phyloP scores from a whole-genome alignment of 2,888 invertebrate genomes.

The Ramazzottius varieornatus region DNA sequence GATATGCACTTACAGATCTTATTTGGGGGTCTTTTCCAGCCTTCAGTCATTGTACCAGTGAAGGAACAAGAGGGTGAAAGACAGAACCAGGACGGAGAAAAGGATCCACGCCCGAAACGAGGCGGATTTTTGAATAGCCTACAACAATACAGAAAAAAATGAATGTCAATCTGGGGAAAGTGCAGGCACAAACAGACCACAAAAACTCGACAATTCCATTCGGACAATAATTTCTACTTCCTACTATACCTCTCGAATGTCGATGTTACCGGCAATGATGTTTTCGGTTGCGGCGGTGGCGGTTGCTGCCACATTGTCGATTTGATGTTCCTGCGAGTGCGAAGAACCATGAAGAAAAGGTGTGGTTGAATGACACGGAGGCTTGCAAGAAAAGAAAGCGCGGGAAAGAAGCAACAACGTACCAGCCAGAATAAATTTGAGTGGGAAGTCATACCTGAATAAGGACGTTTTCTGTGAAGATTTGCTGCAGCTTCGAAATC shows the following conservation, averaged over 20 bases:
- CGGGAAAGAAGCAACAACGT: background rate
- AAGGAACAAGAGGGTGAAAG: conserved; percentile 73
- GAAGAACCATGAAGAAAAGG: no score
- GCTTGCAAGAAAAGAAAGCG: no score
- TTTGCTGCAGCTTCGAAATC: background rate
- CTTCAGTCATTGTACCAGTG: conserved; percentile 76
- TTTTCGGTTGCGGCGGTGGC: background rate
- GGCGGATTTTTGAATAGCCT: conserved; percentile 81
- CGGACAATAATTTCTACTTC: background rate
- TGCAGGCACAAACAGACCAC: background rate
- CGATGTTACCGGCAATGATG: background rate
- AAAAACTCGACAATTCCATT: background rate
- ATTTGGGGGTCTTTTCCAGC: no score
- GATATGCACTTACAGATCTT: no score
- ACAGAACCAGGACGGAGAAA: conserved; percentile 80
- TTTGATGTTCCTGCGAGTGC: conserved; percentile 2
- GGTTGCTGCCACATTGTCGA: background rate
- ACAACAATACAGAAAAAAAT: conserved; percentile 7
- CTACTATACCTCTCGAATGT: background rate
- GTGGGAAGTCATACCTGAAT: background rate
- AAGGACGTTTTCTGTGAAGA: background rate
- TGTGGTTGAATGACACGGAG: no score
- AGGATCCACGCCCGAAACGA: conserved; percentile 75
- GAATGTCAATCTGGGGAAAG: no score
- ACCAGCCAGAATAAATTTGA: no score